Evolutionary conservation across 2,797 vertebrate genomes (phyloP).

Genomic region (Tadarida brasiliensis): DNA sequence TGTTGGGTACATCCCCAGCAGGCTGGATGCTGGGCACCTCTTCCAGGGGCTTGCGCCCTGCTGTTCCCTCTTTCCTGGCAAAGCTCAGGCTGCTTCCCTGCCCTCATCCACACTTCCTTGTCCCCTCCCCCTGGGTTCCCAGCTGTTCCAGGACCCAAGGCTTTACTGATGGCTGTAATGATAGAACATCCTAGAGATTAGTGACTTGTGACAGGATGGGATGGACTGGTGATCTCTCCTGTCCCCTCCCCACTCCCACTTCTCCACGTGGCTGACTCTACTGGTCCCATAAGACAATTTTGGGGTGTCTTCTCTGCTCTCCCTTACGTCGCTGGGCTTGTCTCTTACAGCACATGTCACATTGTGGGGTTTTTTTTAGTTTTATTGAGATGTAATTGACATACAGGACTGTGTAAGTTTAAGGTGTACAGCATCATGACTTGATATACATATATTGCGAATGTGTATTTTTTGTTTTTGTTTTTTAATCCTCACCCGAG

Average conservation of each 20-base stretch:
- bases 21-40: not conserved
- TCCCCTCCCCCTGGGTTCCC: fast-evolving
- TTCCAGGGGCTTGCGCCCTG: not conserved
- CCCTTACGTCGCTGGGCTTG: not conserved
- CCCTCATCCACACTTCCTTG: not conserved
- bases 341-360: not conserved
- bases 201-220: not conserved
- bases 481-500: too few relatives aligned
- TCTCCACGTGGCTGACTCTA: not conserved
- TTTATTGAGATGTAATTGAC: not conserved
- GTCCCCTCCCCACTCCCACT: not conserved
- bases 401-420: not conserved
- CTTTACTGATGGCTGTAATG: not conserved
- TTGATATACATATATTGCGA: not conserved
- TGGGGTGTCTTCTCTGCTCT: not conserved
- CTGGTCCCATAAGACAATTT: not conserved
- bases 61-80: not conserved
- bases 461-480: not conserved
- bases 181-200: not conserved
- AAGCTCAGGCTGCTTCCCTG: not conserved
- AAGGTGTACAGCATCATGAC: not conserved
- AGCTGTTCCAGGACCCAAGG: not conserved
- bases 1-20: not conserved
- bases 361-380: not conserved
- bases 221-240: not conserved